Conservation (phyloP, 2,113 vertebrate genomes). For the Mixornis gularis region DNA sequence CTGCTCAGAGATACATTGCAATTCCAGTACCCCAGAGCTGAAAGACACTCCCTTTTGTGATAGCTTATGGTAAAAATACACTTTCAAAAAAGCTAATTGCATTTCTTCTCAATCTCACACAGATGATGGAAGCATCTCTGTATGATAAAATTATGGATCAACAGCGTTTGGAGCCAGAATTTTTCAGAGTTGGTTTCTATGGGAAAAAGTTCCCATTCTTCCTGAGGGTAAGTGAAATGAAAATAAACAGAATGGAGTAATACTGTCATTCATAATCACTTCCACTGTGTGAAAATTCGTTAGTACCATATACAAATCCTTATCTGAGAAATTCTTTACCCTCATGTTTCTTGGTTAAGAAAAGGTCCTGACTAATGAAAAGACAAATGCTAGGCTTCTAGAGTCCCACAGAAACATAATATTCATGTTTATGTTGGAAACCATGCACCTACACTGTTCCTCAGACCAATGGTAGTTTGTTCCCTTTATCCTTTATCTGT, state of each 20-base stretch:
- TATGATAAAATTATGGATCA: conserved; percentile 99
- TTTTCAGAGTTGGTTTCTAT: conserved; percentile 98
- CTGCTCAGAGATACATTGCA: background rate
- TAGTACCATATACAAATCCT: background rate
- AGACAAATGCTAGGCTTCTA: background rate
- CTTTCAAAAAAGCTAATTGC: background rate
- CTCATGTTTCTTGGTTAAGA: background rate
- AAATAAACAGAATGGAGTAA: background rate
- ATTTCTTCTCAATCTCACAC: background rate
- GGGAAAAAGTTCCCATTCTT: conserved; percentile 99
- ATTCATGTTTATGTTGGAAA: background rate
- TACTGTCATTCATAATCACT: background rate
- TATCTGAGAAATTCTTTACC: background rate
- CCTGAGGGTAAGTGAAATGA: conserved; percentile 82
- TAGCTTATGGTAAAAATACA: background rate
- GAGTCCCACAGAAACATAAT: background rate
- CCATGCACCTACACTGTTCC: background rate
- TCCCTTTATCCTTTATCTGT: background rate
- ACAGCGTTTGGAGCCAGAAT: conserved; percentile 94
- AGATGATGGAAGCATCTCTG: conserved; percentile 96
- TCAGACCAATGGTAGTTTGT: background rate
- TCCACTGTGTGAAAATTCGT: background rate
- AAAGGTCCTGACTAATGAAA: background rate
- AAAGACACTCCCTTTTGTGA: background rate
- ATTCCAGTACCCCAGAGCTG: background rate